phyloP scores from a whole-genome alignment of 2,797 vertebrate species.

The Hemitrygon akajei region DNA sequence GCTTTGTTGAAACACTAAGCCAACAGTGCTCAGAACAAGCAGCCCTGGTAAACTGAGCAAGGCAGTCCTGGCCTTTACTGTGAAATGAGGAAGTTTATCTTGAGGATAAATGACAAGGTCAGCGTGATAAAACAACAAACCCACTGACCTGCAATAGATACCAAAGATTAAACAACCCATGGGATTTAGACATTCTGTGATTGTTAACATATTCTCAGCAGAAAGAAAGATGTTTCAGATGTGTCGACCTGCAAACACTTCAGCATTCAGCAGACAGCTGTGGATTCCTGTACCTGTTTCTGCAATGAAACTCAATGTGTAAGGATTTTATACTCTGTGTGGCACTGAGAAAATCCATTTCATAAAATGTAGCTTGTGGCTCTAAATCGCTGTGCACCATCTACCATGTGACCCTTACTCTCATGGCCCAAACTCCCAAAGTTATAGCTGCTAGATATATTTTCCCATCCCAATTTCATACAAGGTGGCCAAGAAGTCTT shows the following conservation, averaged over 20 bases:
- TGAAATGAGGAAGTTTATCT: constrained; percentile 34
- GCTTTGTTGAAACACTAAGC: constrained; percentile 28
- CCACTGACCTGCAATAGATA: constrained; percentile 31
- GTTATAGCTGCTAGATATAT: background rate
- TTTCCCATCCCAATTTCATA: background rate
- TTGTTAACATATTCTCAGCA: background rate
- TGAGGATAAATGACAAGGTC: constrained; percentile 21
- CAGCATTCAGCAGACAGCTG: background rate
- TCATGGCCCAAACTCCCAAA: too few species aligned
- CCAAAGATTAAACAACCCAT: constrained; percentile 30
- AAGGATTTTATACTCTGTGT: background rate
- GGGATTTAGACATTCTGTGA: background rate
- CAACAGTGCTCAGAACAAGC: constrained; percentile 3
- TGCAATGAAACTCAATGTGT: background rate
- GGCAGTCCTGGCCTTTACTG: background rate
- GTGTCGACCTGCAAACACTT: background rate
- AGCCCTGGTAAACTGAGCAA: constrained; percentile 21
- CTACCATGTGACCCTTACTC: too few species aligned
- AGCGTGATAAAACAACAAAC: constrained; percentile 35
- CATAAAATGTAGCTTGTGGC: too few species aligned
- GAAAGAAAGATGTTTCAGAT: constrained; percentile 16
- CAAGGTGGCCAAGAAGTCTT: too few species aligned
- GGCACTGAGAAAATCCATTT: background rate
- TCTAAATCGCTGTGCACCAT: too few species aligned
- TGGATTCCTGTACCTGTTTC: background rate